These are phyloP conservation scores for Musca vetustissima DNA, from an alignment of 1,140 invertebrate genomes.

Conservation along the genomic window DNA sequence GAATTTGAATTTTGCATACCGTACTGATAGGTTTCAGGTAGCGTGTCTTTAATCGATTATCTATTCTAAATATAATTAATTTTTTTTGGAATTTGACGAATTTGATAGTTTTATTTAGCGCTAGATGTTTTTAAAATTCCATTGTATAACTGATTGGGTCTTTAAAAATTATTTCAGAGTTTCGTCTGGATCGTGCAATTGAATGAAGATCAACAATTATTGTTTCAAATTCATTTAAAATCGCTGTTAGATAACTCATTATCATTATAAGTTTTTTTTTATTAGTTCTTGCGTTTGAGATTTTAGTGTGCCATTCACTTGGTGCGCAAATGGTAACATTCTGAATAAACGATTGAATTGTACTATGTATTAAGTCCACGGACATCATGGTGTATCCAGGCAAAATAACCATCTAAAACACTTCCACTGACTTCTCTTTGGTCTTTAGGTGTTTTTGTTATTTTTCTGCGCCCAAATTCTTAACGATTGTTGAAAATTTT, in stretches of 20 bases:
- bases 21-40: not conserved
- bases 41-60: not conserved
- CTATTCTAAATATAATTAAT: not conserved
- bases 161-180: not conserved
- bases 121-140: not conserved
- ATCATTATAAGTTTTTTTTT: constrained; percentile 15
- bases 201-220: not conserved
- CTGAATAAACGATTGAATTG: constrained; percentile 17
- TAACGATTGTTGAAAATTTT: too few relatives aligned
- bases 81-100: not conserved
- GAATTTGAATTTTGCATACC: not conserved
- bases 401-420: too few relatives aligned
- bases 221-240: constrained; percentile 1
- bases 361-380: constrained; percentile 10
- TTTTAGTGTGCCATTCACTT: constrained; percentile 20
- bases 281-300: constrained; percentile 23
- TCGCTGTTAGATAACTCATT: constrained; percentile 8
- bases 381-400: not conserved
- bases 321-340: constrained; percentile 2
- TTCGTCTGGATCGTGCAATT: not conserved
- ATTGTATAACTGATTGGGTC: not conserved
- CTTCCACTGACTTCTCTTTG: too few relatives aligned
- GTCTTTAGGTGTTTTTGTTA: too few relatives aligned
- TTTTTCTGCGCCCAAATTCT: too few relatives aligned
- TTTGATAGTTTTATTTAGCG: not conserved